Percentiles rank a stretch among this genome's conserved stretches.
phyloP scores from a whole-genome alignment of 2,888 invertebrate genomes.

The Acrobasis repandana region DNA sequence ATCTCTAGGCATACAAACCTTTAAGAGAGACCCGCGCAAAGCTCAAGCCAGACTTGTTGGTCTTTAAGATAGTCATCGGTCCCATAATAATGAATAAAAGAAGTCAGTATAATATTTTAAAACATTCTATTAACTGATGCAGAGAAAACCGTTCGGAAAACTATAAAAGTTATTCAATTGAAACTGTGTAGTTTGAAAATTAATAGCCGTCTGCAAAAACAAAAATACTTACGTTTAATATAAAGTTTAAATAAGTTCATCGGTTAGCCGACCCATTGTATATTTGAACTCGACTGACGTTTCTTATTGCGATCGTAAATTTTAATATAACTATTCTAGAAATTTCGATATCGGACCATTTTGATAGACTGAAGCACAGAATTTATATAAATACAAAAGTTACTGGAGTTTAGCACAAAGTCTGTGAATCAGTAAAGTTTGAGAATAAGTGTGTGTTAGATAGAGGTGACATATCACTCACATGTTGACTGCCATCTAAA shows the following conservation, averaged over 20 bases:
- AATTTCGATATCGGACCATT: neutral
- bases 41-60: too few species aligned
- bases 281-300: neutral
- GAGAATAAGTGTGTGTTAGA: too few species aligned
- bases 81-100: too few species aligned
- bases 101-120: neutral
- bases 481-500: too few species aligned
- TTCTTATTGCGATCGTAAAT: neutral
- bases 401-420: too few species aligned
- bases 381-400: too few species aligned
- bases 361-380: neutral
- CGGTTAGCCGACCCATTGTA: neutral
- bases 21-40: too few species aligned
- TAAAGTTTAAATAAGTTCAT: conserved; percentile 1
- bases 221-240: neutral
- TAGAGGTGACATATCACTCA: too few species aligned
- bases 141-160: neutral
- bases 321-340: neutral
- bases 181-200: neutral
- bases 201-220: conserved; percentile 1
- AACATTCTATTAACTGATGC: neutral
- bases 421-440: too few species aligned
- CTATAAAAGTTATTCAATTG: neutral
- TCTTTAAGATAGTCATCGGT: too few species aligned
- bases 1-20: too few species aligned